Evolutionary conservation across 1,140 invertebrate genomes (phyloP).

Genomic region (Temnothorax longispinosus): DNA sequence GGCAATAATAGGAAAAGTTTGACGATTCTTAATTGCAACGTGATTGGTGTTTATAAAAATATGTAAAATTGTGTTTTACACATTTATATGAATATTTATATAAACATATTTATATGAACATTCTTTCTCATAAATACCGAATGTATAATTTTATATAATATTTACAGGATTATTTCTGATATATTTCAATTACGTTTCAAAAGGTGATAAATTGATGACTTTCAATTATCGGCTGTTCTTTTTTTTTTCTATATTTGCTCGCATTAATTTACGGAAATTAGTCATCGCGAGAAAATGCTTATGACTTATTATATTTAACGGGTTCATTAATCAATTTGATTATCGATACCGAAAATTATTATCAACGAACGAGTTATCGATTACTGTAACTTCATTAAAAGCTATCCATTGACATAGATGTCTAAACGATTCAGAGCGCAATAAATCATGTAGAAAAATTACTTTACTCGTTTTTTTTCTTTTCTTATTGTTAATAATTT

Average conservation of each 20-base stretch:
- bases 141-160: neutral
- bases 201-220: neutral
- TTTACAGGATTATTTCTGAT: neutral
- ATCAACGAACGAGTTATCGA: neutral
- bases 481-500: neutral
- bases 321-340: neutral
- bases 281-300: neutral
- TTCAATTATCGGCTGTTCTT: neutral
- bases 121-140: constrained; percentile 4
- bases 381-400: neutral
- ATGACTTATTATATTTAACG: neutral
- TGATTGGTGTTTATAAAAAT: neutral
- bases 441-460: neutral
- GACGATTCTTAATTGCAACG: neutral
- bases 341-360: neutral
- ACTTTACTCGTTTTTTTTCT: neutral
- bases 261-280: neutral
- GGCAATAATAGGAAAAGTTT: neutral
- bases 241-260: neutral
- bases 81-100: neutral
- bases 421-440: neutral
- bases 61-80: neutral
- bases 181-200: neutral
- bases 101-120: neutral
- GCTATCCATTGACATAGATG: neutral